Conservation (phyloP, 1,140 invertebrate species). For the Temnothorax longispinosus region DNA sequence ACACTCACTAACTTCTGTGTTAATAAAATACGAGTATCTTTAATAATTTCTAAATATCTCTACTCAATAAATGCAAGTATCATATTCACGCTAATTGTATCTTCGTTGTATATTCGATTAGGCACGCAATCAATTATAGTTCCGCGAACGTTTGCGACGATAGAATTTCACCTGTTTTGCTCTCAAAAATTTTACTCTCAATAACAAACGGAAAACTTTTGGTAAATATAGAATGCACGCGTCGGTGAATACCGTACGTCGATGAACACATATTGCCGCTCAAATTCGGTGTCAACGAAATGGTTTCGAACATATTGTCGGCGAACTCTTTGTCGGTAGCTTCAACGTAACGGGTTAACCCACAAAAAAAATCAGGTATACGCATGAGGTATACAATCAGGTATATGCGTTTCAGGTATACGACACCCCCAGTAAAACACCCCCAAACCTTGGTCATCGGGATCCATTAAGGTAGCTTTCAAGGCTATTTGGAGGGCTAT, state of each 20-base stretch:
- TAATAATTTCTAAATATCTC: conserved; percentile 11
- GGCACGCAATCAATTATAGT: neutral
- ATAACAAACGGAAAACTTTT: neutral
- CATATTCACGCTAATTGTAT: neutral
- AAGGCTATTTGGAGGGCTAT: neutral
- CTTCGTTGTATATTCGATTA: neutral
- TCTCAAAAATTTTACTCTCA: neutral
- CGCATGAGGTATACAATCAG: neutral
- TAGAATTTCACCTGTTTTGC: neutral
- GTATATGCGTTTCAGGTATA: neutral
- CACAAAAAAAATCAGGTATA: conserved; percentile 11
- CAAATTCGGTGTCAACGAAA: neutral
- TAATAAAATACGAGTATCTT: neutral
- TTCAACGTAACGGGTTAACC: neutral
- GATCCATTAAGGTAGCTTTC: neutral
- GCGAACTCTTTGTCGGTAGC: neutral
- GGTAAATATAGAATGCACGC: neutral
- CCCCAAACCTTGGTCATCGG: neutral
- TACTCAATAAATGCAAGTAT: neutral
- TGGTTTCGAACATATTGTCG: neutral
- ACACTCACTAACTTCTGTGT: neutral
- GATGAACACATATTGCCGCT: neutral
- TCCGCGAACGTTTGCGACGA: neutral
- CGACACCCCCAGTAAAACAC: neutral
- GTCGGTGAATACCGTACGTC: neutral